A percentile compares a stretch with the other conserved stretches of the same genome.
phyloP scores from a whole-genome alignment of 1,140 invertebrate species.

The Archivesica marissinica region DNA sequence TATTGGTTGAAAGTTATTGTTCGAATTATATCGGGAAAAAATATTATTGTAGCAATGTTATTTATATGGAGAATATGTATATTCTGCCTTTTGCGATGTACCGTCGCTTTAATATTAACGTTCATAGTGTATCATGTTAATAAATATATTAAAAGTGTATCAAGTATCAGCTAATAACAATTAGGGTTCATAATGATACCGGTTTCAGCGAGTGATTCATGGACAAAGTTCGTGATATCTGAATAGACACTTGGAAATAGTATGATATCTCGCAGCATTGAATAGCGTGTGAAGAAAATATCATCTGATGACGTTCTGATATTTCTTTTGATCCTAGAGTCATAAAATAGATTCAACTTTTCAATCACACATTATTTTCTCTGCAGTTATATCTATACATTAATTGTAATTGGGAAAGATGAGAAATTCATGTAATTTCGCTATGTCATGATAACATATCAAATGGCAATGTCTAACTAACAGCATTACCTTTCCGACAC shows the following conservation, averaged over 20 bases:
- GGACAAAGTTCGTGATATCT: neutral
- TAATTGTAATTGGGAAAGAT: conserved; percentile 56
- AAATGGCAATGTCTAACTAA: conserved; percentile 35
- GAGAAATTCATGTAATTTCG: conserved; percentile 52
- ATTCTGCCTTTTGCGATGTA: too few species aligned
- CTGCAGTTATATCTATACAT: conserved; percentile 57
- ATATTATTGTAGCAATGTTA: too few species aligned
- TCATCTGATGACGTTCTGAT: conserved; percentile 33
- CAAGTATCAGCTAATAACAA: neutral
- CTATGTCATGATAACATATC: conserved; percentile 49
- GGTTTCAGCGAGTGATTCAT: conserved; percentile 6
- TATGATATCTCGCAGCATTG: neutral
- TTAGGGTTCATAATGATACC: neutral
- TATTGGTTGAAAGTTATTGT: too few species aligned
- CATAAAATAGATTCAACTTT: conserved; percentile 46
- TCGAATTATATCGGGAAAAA: too few species aligned
- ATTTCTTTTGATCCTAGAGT: conserved; percentile 41
- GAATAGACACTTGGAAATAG: neutral
- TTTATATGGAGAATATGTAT: too few species aligned
- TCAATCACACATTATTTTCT: conserved; percentile 55
- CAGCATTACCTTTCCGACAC: neutral
- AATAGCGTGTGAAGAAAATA: conserved; percentile 41
- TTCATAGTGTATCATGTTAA: too few species aligned
- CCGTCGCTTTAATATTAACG: too few species aligned
- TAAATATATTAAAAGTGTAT: conserved; percentile 6